These are phyloP conservation scores for Agrochola litura DNA, from an alignment of 2,888 invertebrate species.

Conservation along the genomic window DNA sequence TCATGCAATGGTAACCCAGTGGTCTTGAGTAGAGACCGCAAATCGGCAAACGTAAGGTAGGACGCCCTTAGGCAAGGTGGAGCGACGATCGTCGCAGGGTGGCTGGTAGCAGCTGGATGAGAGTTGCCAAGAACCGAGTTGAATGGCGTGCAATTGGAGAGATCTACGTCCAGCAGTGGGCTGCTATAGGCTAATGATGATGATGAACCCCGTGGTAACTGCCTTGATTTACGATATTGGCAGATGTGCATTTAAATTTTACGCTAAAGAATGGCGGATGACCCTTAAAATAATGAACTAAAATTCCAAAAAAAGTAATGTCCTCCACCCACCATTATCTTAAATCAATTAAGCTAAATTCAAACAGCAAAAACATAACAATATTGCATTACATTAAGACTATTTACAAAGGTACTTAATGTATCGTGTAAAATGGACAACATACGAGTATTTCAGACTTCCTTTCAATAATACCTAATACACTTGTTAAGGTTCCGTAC, in stretches of 20 bases:
- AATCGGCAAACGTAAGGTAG: not conserved
- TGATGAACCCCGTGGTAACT: not conserved
- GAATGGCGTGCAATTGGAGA: too few species aligned
- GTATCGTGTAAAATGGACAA: slow-evolving; percentile 16
- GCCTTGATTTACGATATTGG: not conserved
- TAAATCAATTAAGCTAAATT: not conserved
- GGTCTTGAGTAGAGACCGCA: not conserved
- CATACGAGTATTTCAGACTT: slow-evolving; percentile 51
- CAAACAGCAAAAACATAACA: not conserved
- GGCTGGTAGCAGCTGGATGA: not conserved
- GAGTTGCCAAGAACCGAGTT: not conserved
- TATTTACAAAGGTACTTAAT: slow-evolving; percentile 19
- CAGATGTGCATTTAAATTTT: not conserved
- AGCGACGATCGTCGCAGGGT: not conserved
- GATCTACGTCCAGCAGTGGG: not conserved
- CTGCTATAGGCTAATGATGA: not conserved
- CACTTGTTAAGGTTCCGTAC: slow-evolving; percentile 16
- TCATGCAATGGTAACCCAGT: not conserved
- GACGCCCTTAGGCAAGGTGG: not conserved
- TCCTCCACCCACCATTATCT: not conserved
- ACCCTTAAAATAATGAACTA: not conserved
- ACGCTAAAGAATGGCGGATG: too few species aligned
- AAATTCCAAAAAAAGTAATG: not conserved
- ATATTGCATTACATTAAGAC: not conserved
- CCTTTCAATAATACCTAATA: slow-evolving; percentile 60